Percentiles rank a stretch among this genome's conserved stretches.
phyloP scores from a whole-genome alignment of 2,113 vertebrate genomes.

The Candoia aspera region DNA sequence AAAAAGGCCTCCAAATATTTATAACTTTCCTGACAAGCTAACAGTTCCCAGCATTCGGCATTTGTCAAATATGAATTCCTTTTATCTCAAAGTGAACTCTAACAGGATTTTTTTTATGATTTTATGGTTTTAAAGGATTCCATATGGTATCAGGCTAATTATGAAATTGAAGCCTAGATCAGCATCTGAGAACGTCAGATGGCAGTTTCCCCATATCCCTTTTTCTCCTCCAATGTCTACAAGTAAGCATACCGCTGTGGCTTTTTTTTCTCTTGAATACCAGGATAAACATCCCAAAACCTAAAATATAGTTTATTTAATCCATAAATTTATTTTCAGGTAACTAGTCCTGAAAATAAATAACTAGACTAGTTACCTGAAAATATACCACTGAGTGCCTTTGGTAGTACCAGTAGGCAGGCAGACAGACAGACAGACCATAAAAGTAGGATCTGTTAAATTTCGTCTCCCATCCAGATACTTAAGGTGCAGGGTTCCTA shows the following conservation, averaged over 20 bases:
- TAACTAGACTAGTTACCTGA: background rate
- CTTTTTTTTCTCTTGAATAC: background rate
- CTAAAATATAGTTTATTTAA: too few relatives aligned
- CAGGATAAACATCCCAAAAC: background rate
- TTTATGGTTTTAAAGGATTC: constrained; percentile 34
- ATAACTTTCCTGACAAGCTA: background rate
- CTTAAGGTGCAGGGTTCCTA: background rate
- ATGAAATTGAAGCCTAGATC: constrained; percentile 7
- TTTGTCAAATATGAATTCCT: constrained; percentile 8
- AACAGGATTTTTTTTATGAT: background rate
- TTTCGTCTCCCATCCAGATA: background rate
- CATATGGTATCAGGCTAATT: background rate
- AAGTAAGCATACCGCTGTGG: background rate
- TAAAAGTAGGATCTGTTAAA: background rate
- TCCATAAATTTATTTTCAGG: too few relatives aligned
- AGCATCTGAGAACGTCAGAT: background rate
- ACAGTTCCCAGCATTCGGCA: background rate
- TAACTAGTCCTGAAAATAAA: too few relatives aligned
- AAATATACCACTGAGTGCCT: background rate
- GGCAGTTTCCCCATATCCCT: background rate
- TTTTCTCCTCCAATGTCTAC: background rate
- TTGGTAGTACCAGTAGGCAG: background rate
- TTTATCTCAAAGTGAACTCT: background rate
- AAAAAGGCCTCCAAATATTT: background rate
- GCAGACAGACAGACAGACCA: background rate